These are phyloP conservation scores for Poeciliopsis turrubarensis DNA, from an alignment of 2,113 vertebrate species.

Conservation along the genomic window DNA sequence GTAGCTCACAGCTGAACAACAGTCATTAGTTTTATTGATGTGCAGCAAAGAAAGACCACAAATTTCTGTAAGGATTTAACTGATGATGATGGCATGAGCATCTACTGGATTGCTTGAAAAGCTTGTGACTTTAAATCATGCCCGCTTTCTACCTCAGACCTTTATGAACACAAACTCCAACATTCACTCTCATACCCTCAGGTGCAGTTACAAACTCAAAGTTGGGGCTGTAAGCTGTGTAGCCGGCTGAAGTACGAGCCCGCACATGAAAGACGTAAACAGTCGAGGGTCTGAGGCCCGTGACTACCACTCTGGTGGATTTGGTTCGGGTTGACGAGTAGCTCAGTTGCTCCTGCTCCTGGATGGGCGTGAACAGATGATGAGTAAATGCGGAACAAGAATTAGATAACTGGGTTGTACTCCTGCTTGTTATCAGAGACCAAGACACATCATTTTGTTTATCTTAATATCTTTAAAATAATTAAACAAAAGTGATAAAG, in stretches of 20 bases:
- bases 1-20: not conserved
- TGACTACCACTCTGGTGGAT: slow-evolving; percentile 89
- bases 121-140: not conserved
- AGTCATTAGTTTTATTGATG: not conserved
- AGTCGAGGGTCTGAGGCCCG: slow-evolving; percentile 92
- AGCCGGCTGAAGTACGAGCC: slow-evolving; percentile 89
- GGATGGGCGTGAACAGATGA: slow-evolving; percentile 28
- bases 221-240: slow-evolving; percentile 94
- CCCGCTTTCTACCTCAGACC: not conserved
- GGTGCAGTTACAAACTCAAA: slow-evolving; percentile 94
- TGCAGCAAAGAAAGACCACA: not conserved
- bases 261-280: slow-evolving; percentile 95
- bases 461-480: slow-evolving; percentile 27
- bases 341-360: slow-evolving; percentile 97
- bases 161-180: not conserved
- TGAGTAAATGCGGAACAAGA: slow-evolving; percentile 22
- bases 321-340: slow-evolving; percentile 97
- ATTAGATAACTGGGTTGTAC: slow-evolving; percentile 13
- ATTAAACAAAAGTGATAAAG: slow-evolving; percentile 28
- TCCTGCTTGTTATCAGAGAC: slow-evolving; percentile 29
- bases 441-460: slow-evolving; percentile 14
- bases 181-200: slow-evolving; percentile 86
- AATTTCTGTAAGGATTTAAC: not conserved
- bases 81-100: not conserved
- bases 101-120: not conserved